Conservation (phyloP, 1,140 invertebrate genomes). For the Penaeus japonicus region DNA sequence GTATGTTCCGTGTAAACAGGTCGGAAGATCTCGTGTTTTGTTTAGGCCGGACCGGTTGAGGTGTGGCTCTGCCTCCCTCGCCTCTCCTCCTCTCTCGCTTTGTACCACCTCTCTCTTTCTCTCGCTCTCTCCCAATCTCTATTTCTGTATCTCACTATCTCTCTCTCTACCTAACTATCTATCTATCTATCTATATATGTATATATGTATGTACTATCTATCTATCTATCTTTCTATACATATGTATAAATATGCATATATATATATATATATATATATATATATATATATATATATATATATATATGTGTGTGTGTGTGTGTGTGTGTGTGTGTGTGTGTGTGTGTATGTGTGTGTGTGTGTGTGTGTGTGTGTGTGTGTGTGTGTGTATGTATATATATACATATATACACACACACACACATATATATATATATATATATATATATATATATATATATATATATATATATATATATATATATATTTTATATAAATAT, state of each 20-base stretch:
- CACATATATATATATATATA: background rate
- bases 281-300: constrained; percentile 27
- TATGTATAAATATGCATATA: background rate
- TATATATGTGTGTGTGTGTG: background rate
- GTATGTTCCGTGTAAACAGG: too few species aligned
- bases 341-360: background rate
- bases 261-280: constrained; percentile 24
- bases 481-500: background rate
- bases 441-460: background rate
- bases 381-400: background rate
- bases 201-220: background rate
- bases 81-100: too few species aligned
- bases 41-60: too few species aligned
- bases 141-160: too few species aligned
- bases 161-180: too few species aligned
- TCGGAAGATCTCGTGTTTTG: too few species aligned
- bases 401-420: background rate
- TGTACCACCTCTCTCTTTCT: too few species aligned
- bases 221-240: background rate
- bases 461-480: background rate
- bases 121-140: too few species aligned
- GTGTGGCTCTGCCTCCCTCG: too few species aligned
- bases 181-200: background rate
- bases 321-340: background rate
- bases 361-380: background rate